Evolutionary conservation across 2,797 vertebrate genomes (phyloP), one percentile per base, ranked within the genome.

Genomic region (Enteromius anoplus): DNA sequence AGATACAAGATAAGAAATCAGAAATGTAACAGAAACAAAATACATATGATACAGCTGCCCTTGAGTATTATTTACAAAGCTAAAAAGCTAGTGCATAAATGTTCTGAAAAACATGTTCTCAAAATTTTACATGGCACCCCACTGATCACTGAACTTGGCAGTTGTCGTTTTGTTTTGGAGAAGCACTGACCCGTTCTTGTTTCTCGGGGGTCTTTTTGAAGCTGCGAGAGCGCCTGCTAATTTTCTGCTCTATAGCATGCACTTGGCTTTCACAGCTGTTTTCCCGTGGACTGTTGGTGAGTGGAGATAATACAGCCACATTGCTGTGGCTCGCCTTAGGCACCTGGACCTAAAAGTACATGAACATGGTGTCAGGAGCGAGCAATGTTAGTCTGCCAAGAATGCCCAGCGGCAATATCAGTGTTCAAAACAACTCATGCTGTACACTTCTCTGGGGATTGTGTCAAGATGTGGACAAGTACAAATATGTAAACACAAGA

Each of bases 121-220:
- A 23, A 19, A 73, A 37, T 45, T 15, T 21, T 1, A 12, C 34
- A 40, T 26, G 23, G 19, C n/a, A 66, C 40, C 70, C 69, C 45
- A 26, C 9, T 29, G 29, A 81, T 92, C 93, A 98, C 88, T 97
- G 96, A 85, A 98, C 93, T 0, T 93, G 94, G 71, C 96, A 98
- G 75, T 96, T 95, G 71, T 96, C 95, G 5, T 85, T 92, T 60
- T 92, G 91, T 81, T 69, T 53, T 1, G 69, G 26, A 34, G 68
- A 73, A 8, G 80, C 49, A 37, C 62, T n/a, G 37, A 81, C 64
- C 47, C 72, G 68, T 68, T 66, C 47, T 15, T 32, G 76, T 45
- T 82, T 88, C 72, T 93, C 90, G 0, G 90, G 69, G 0, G 85
- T 86, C 17, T 82, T 86, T 40, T 81, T 88, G 2, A 85, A 85